Evolutionary conservation across 2,113 vertebrate genomes (phyloP).

Genomic region (Peromyscus polionotus): DNA sequence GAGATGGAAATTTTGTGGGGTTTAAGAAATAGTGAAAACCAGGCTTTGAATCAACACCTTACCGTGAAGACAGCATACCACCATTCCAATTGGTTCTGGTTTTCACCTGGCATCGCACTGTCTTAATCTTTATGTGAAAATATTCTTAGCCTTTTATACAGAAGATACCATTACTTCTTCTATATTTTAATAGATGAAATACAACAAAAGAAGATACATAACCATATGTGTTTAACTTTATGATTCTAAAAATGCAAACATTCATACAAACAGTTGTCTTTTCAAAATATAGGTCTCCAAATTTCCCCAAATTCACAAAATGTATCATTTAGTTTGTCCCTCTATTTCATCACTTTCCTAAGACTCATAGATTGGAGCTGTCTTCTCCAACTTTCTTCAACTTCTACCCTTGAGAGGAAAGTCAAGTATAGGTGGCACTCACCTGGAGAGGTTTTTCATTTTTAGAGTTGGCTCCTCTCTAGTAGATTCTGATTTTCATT

Average conservation of each 20-base stretch:
- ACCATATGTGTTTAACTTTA: background rate
- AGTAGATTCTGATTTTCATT: background rate
- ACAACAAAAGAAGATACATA: background rate
- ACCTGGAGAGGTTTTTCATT: background rate
- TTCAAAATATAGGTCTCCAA: background rate
- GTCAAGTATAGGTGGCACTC: background rate
- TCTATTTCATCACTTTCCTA: background rate
- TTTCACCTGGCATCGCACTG: background rate
- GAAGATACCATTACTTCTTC: background rate
- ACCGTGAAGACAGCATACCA: background rate
- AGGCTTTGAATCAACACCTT: background rate
- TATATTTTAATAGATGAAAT: background rate
- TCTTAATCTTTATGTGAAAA: slow-evolving; percentile 19
- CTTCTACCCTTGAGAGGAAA: background rate
- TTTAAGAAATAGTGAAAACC: slow-evolving; percentile 31
- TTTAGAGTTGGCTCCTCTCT: background rate
- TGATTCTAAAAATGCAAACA: background rate
- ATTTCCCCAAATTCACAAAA: background rate
- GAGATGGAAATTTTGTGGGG: background rate
- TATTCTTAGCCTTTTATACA: background rate
- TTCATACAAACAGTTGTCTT: background rate
- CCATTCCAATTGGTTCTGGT: background rate
- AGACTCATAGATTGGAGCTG: background rate
- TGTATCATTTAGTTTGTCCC: background rate
- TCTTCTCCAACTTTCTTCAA: background rate